Evolutionary conservation across 1,140 invertebrate species (phyloP), one percentile per base, ranked within the genome.

Genomic region (Thereuonema tuberculata): DNA sequence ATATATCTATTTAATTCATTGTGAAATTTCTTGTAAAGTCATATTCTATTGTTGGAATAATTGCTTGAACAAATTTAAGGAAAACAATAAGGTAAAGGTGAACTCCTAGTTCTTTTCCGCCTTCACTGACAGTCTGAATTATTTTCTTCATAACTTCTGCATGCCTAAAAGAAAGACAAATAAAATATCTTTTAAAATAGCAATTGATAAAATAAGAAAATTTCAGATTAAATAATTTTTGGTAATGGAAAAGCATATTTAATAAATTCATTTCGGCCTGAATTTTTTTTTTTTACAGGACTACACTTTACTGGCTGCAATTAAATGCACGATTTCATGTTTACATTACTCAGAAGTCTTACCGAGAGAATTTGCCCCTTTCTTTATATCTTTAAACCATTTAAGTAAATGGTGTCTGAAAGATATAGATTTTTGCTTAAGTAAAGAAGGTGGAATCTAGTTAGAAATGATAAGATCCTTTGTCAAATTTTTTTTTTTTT

Each of bases 131-230:
- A 3, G 91, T 97, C 73, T 97, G 87, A 60, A 99, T 97, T 47
- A 99, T 93, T 75, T 96, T 98, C 72, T 99, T 99, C 96, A 99
- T 99, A 20, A 98, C 94, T 73, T 98, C 94, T 5, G 95, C 95
- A 78, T 99, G 96, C 64, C 93, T 93, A 73, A 37, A 37, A 5
- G 31, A 37, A 37, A 37, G 31, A 17, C 5, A 26, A 78, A 80
- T 61, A 64, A 63, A 64, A 61, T 64, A 50, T 60, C 17, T 48
- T 56, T 27, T 27, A 63, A 21, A 26, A 46, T 1, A n/a, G 20
- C 20, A 1, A 25, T 2, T 17, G 17, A 63, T 23, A 27, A 9
- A 23, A 15, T 25, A 2, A 56, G 29, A 46, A 57, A 25, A 37
- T 2, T 47, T 31, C 48, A 15, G 29, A 55, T 29, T 28, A 48